phyloP scores from a whole-genome alignment of 2,113 vertebrate genomes.

The Chionis minor region DNA sequence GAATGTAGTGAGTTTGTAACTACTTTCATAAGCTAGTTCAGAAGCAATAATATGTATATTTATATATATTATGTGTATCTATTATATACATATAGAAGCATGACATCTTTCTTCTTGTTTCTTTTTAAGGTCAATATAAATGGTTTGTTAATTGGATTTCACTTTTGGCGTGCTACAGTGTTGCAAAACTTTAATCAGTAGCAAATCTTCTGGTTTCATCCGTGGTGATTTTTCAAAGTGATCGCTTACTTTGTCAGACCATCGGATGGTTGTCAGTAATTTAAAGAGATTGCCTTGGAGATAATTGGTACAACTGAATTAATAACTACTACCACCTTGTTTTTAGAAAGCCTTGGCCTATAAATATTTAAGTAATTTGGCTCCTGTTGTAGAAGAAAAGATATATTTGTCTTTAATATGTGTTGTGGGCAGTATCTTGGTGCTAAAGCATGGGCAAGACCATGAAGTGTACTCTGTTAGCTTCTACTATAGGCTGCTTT shows the following conservation, averaged over 20 bases:
- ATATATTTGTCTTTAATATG: neutral
- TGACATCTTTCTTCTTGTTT: neutral
- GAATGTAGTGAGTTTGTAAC: neutral
- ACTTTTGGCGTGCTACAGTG: neutral
- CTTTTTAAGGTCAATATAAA: neutral
- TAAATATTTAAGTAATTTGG: constrained; percentile 33
- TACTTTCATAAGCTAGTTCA: neutral
- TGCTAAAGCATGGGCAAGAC: neutral
- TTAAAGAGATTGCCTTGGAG: neutral
- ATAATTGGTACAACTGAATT: neutral
- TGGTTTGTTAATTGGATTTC: neutral
- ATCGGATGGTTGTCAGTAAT: neutral
- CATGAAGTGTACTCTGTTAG: neutral
- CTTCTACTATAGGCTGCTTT: neutral
- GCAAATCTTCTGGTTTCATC: neutral
- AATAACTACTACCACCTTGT: neutral
- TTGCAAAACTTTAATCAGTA: neutral
- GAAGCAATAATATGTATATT: neutral
- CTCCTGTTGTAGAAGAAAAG: neutral
- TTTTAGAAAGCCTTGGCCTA: neutral
- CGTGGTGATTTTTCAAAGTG: neutral
- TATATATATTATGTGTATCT: neutral
- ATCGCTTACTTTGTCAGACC: accelerated
- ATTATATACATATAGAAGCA: neutral
- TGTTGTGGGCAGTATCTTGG: neutral